Conservation (phyloP, 2,113 vertebrate species). For the Grallaria varia region DNA sequence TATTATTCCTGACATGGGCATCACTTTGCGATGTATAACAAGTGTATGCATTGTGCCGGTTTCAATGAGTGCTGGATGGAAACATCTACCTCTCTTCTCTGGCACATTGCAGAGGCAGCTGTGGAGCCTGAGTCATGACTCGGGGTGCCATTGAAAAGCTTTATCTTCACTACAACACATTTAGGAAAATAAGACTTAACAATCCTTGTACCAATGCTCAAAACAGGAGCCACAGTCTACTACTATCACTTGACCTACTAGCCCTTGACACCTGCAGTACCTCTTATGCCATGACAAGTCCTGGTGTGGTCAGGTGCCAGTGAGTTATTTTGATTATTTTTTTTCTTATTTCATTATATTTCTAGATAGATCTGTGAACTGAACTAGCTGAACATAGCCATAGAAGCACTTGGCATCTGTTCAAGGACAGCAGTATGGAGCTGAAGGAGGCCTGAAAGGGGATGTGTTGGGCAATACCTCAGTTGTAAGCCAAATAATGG, state of each 20-base stretch:
- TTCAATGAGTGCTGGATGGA: neutral
- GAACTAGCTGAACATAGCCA: neutral
- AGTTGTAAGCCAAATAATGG: neutral
- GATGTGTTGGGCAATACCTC: neutral
- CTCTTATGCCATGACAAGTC: neutral
- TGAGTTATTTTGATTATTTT: neutral
- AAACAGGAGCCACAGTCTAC: neutral
- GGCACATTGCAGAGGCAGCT: neutral
- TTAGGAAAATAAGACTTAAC: neutral
- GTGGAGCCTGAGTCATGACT: neutral
- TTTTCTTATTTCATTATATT: neutral
- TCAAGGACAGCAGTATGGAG: neutral
- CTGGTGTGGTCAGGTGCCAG: neutral
- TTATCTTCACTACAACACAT: neutral
- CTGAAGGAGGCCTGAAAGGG: neutral
- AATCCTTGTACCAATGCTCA: neutral
- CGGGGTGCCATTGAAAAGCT: neutral
- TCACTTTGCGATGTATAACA: neutral
- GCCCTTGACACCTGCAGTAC: neutral
- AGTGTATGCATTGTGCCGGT: neutral
- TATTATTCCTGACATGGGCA: neutral
- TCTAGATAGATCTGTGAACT: neutral
- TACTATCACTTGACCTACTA: neutral
- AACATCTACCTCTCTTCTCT: neutral
- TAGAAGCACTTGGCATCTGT: neutral